These are phyloP conservation scores for Mustela nigripes DNA, from an alignment of 2,113 vertebrate species.

Conservation along the genomic window DNA sequence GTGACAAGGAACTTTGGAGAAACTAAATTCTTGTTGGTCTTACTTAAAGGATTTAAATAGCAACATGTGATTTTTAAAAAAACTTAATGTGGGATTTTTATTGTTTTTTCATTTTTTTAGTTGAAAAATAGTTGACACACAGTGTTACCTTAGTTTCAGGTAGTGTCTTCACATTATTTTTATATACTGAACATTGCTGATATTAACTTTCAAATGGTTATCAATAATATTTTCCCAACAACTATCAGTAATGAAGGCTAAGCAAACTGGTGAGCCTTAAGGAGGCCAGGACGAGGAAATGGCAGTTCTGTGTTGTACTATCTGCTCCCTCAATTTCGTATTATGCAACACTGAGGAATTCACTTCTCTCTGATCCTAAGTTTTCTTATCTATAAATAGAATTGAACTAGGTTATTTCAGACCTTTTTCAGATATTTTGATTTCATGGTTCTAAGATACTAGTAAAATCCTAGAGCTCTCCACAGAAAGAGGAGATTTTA, in stretches of 20 bases:
- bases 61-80: background rate
- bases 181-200: background rate
- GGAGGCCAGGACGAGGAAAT: background rate
- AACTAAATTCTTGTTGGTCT: background rate
- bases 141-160: background rate
- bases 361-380: background rate
- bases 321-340: background rate
- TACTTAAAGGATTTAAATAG: background rate
- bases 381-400: background rate
- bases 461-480: background rate
- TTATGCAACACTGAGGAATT: background rate
- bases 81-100: background rate
- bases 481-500: background rate
- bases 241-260: background rate
- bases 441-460: conserved; percentile 3
- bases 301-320: rapidly evolving
- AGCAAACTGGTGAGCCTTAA: background rate
- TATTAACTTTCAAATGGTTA: background rate
- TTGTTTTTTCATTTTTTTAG: background rate
- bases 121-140: background rate
- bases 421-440: background rate
- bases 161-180: background rate
- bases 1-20: background rate
- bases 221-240: background rate
- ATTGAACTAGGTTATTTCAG: background rate